Evolutionary conservation across 2,113 vertebrate species (phyloP).

Genomic region (Pomatorhinus ruficollis): DNA sequence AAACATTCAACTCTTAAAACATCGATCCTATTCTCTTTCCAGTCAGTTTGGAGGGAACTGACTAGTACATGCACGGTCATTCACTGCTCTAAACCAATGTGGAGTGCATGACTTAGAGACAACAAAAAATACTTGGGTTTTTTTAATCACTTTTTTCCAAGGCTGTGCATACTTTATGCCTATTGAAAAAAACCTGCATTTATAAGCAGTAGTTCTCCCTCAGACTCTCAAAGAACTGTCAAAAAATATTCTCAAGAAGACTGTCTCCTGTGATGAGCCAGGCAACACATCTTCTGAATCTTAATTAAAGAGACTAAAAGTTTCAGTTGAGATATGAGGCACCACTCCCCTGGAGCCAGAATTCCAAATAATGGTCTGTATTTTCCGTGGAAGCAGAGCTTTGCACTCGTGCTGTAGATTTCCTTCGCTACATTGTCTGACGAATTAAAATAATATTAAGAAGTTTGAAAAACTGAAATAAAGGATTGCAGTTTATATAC

Average conservation of each 20-base stretch:
- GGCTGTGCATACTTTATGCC: background rate
- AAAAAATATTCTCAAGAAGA: background rate
- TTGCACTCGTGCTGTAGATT: background rate
- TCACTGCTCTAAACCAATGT: background rate
- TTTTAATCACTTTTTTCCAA: background rate
- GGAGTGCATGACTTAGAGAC: background rate
- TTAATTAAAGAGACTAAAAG: background rate
- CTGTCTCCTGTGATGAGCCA: background rate
- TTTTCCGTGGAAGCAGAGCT: background rate
- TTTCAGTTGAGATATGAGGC: background rate
- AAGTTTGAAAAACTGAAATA: background rate
- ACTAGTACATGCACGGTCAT: background rate
- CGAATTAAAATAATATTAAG: background rate
- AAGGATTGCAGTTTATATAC: background rate
- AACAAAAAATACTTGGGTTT: background rate
- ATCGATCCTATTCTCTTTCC: background rate
- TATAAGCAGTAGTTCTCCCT: background rate
- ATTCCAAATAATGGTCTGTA: background rate
- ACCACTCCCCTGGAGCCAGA: background rate
- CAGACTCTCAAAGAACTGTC: background rate
- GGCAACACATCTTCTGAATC: background rate
- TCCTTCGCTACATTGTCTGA: background rate
- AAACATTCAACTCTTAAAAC: background rate
- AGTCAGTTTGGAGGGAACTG: background rate
- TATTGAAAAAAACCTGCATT: background rate